Evolutionary conservation across 2,888 invertebrate species (phyloP).

Genomic region (Nemotelus nigrinus): DNA sequence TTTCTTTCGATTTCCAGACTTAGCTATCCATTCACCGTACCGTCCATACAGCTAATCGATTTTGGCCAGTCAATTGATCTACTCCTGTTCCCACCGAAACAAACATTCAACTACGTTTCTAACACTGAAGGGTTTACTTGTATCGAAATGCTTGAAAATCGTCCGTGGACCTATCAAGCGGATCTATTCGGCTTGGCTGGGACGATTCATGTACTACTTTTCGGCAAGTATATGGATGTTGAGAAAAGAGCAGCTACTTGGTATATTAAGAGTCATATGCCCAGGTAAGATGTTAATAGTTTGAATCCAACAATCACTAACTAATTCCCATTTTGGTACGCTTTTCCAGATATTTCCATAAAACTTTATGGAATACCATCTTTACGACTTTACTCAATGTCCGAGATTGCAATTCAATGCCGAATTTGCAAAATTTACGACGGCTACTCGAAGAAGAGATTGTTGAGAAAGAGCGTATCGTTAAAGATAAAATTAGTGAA

Average conservation of each 20-base stretch:
- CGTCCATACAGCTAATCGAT: constrained; percentile 87
- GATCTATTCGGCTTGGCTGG: constrained; percentile 91
- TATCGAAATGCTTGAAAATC: constrained; percentile 89
- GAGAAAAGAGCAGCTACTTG: constrained; percentile 66
- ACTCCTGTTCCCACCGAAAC: constrained; percentile 75
- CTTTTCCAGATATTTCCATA: constrained; percentile 73
- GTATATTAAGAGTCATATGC: constrained; percentile 60
- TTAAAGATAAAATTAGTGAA: constrained; percentile 58
- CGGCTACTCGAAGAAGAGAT: constrained; percentile 60
- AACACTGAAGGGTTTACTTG: constrained; percentile 80
- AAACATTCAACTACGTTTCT: constrained; percentile 75
- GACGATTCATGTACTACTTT: constrained; percentile 85
- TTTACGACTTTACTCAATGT: constrained; percentile 85
- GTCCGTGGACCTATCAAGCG: constrained; percentile 94
- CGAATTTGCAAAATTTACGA: constrained; percentile 70
- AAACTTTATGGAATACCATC: constrained; percentile 80
- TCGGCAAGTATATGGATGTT: constrained; percentile 90
- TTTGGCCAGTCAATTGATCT: constrained; percentile 96
- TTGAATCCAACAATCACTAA: constrained; percentile 4
- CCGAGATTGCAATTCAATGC: constrained; percentile 78
- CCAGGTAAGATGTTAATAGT: constrained; percentile 49
- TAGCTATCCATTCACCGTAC: constrained; percentile 63
- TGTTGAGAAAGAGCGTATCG: constrained; percentile 59
- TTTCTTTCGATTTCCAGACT: constrained; percentile 65
- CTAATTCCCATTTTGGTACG: background rate